Evolutionary conservation across 2,888 invertebrate genomes (phyloP), one percentile per base, ranked within the genome.

Genomic region (Trichopoda pennipes): DNA sequence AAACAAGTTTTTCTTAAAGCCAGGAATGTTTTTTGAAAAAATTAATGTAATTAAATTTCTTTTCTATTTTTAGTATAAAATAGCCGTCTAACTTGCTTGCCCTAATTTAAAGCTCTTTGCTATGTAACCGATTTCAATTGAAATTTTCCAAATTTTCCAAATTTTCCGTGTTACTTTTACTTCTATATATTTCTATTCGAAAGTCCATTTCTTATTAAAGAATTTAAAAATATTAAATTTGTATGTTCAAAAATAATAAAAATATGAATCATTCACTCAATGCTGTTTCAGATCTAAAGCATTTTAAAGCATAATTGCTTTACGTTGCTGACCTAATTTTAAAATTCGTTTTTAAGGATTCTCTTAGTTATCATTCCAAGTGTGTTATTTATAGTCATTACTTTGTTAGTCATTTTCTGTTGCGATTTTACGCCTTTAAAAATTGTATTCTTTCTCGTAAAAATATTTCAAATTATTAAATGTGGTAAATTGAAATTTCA

Each of bases 351-450:
- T 17, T 38, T 38, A 38, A 38, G 49, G 38, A 56, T 17, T 32
- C 38, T 14, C 49, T 56, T 49, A 74, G 49, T 74, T 73, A 44
- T 56, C 42, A 44, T 44, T 32, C 23, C 35, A 49, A 64, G 28
- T 63, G 49, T 38, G 63, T 51, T 58, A 58, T 70, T 78, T 58
- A 70, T 58, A 56, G 70, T 78, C 64, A 78, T 70, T 70, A 77
- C 21, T 47, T 51, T 53, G 28, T 16, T 42, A 42, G 51, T 55
- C 44, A 69, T 69, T 79, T 74, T 61, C 73, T 56, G 68, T 79
- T 79, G 73, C 47, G 73, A 73, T 74, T 68, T 55, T 56, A 74
- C 68, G 55, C 28, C 38, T 68, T 61, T n/a, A n/a, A n/a, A n/a
- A n/a, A n/a, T n/a, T n/a, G n/a, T n/a, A n/a, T n/a, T n/a, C n/a